Evolutionary conservation across 2,797 vertebrate genomes (phyloP), one percentile per base, ranked within the genome.

Genomic region (Peromyscus melanophrys): DNA sequence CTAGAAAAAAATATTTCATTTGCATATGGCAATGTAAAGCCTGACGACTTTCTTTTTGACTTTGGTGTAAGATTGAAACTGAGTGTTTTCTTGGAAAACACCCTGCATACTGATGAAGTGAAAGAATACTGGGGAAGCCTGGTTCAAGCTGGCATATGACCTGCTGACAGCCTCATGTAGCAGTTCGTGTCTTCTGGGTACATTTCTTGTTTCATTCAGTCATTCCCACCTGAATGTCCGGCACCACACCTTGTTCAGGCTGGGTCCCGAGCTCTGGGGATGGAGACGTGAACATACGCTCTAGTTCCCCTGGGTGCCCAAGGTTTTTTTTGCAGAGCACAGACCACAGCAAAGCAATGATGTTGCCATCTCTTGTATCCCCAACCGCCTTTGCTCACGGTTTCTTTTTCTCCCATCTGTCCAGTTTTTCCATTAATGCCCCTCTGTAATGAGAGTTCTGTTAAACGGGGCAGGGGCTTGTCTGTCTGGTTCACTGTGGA

Each of bases 1-100:
- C 49, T 90, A 92, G 87, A 77, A 95, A 84, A 91, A 55, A 78
- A 59, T 29, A 59, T 29, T 52, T 76, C 67, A 63, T 96, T 96
- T 94, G 71, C 49, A n/a, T 76, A 9, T 0, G 21, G 37, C 63
- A 80, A 25, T 57, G 61, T n/a, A 84, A 83, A 81, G 82, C 11
- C 59, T 89, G 2, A 69, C 96, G 25, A 77, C 73, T 49, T 89
- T 46, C 87, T 83, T 71, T 37, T 81, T 88, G 80, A 83, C 13
- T 81, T 92, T 23, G 46, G 78, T 73, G 52, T 69, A 91, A 88
- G 67, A 92, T 69, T 65, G 67, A 90, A 92, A 80, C 59, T 69
- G 59, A 55, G 49, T 69, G 17, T 92, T 87, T 90, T 88, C 78
- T 95, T 92, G 71, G 86, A 94, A 93, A 73, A 73, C 76, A 25